phyloP scores from a whole-genome alignment of 2,888 invertebrate genomes.

The Melolontha melolontha region DNA sequence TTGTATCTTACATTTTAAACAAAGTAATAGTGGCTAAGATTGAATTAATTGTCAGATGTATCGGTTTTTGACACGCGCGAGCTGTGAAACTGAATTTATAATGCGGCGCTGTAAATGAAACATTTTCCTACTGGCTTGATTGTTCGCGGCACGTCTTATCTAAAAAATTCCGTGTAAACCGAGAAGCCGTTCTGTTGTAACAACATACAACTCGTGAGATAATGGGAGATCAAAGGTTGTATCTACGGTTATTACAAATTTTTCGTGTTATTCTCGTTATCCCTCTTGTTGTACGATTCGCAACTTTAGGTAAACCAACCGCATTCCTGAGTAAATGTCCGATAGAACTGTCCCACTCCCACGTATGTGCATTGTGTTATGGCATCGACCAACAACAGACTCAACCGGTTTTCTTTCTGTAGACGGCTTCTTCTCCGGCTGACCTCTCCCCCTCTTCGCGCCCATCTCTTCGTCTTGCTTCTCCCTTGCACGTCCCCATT shows the following conservation, averaged over 20 bases:
- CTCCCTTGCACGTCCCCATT: conserved; percentile 12
- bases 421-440: conserved; percentile 48
- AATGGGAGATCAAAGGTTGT: conserved; percentile 39
- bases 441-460: conserved; percentile 30
- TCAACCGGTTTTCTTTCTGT: conserved; percentile 57
- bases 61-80: background rate
- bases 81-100: conserved; percentile 26
- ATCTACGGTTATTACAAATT: conserved; percentile 43
- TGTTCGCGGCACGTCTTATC: conserved; percentile 14
- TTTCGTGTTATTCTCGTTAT: conserved; percentile 42
- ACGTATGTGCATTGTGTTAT: conserved; percentile 53
- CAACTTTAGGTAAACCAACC: conserved; percentile 50
- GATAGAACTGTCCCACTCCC: conserved; percentile 52
- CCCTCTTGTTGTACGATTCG: conserved; percentile 46
- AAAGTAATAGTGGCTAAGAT: no score
- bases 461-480: conserved; percentile 27
- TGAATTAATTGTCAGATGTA: background rate
- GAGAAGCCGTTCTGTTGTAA: conserved; percentile 28
- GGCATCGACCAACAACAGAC: conserved; percentile 51
- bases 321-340: conserved; percentile 51
- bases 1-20: no score
- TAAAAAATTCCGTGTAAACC: conserved; percentile 36
- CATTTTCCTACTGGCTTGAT: conserved; percentile 20
- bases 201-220: conserved; percentile 34
- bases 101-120: conserved; percentile 14